phyloP scores from a whole-genome alignment of 2,797 vertebrate genomes.

The Odontamblyopus rebecca region DNA sequence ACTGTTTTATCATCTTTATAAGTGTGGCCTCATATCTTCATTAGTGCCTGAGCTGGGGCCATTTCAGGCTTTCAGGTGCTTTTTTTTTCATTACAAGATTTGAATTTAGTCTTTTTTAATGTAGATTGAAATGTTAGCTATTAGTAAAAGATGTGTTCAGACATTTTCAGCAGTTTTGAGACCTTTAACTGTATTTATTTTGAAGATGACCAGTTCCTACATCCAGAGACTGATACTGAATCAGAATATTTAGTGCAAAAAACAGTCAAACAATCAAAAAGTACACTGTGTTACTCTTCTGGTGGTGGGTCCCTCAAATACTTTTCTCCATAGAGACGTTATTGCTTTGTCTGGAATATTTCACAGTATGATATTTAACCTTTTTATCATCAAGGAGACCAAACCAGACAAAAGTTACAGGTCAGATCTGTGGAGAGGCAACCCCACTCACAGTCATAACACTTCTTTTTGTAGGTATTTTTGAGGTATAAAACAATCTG shows the following conservation, averaged over 20 bases:
- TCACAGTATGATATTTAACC: too few species aligned
- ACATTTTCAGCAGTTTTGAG: neutral
- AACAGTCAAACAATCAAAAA: neutral
- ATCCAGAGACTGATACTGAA: neutral
- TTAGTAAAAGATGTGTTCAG: constrained; percentile 50
- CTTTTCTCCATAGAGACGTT: too few species aligned
- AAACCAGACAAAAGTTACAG: too few species aligned
- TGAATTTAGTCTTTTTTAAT: constrained; percentile 23
- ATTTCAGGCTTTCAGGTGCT: constrained; percentile 42
- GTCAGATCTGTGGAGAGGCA: too few species aligned
- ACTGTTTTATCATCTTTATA: constrained; percentile 28
- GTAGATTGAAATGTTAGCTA: constrained; percentile 49
- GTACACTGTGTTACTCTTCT: too few species aligned
- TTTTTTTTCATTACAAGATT: constrained; percentile 8
- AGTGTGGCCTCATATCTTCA: constrained; percentile 37
- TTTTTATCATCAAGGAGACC: too few species aligned
- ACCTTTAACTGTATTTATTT: neutral
- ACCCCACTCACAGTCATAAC: too few species aligned
- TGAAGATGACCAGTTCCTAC: neutral
- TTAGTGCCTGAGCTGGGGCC: constrained; percentile 34
- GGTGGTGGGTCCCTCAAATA: too few species aligned
- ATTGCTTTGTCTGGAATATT: too few species aligned
- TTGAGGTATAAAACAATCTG: too few species aligned
- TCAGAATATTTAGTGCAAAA: neutral
- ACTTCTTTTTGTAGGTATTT: too few species aligned